A percentile compares a stretch with the other conserved stretches of the same genome.
These are phyloP conservation scores for Tinea pellionella DNA, from an alignment of 2,888 invertebrate species.

Conservation along the genomic window DNA sequence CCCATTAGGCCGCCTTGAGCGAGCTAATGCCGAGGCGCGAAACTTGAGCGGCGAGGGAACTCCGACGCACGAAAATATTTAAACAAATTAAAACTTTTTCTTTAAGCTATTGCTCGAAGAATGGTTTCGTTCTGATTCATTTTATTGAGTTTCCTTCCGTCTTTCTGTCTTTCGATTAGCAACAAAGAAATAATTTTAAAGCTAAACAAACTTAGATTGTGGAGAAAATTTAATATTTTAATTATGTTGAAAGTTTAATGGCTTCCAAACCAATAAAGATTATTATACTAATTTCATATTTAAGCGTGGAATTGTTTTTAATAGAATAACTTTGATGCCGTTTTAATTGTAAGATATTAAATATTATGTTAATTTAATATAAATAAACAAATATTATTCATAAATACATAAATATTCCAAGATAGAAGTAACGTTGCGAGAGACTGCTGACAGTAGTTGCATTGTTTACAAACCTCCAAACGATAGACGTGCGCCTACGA, in stretches of 20 bases:
- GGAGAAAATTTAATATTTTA: slow-evolving; percentile 10
- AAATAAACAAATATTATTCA: neutral
- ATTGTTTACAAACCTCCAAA: slow-evolving; percentile 8
- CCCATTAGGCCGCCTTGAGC: slow-evolving; percentile 55
- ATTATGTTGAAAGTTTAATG: slow-evolving; percentile 6
- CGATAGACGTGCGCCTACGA: slow-evolving; percentile 6
- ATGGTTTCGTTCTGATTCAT: slow-evolving; percentile 45
- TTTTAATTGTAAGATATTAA: too few relatives aligned
- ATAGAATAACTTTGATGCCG: neutral
- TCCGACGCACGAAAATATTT: slow-evolving; percentile 54
- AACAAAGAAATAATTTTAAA: slow-evolving; percentile 13
- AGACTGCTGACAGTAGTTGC: slow-evolving; percentile 6
- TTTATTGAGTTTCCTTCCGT: slow-evolving; percentile 28
- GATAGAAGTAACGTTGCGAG: neutral
- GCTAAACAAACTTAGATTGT: slow-evolving; percentile 13
- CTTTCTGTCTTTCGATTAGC: slow-evolving; percentile 14
- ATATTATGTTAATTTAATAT: too few relatives aligned
- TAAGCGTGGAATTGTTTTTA: neutral
- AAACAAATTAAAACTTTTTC: slow-evolving; percentile 67
- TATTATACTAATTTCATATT: neutral
- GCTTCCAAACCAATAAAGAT: neutral
- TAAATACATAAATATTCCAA: neutral
- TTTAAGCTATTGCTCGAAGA: slow-evolving; percentile 45
- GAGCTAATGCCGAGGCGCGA: slow-evolving; percentile 47
- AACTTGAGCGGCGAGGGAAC: slow-evolving; percentile 47